Conservation (phyloP, 2,888 invertebrate genomes). For the Hypselothyrea guttata region DNA sequence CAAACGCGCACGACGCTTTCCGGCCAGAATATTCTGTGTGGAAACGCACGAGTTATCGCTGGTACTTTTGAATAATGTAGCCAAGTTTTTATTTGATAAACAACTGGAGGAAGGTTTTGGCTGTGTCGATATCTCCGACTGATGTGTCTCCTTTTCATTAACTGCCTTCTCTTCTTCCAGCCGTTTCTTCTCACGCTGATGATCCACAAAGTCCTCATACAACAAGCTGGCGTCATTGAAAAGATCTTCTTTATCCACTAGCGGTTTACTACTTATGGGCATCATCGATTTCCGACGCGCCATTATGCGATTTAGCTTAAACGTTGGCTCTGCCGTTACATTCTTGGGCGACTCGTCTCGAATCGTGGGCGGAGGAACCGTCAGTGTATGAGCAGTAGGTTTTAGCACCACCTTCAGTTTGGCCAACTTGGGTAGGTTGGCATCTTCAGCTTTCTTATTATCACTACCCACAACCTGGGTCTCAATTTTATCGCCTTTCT, state of each 20-base stretch:
- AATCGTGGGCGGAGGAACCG: conserved; percentile 24
- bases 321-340: neutral
- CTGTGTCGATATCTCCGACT: conserved; percentile 13
- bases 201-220: conserved; percentile 69
- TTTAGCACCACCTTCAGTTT: conserved; percentile 50
- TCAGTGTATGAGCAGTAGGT: conserved; percentile 40
- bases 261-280: conserved; percentile 54
- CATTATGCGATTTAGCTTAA: conserved; percentile 4
- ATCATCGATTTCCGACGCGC: conserved; percentile 65
- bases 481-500: neutral
- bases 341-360: neutral
- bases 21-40: conserved; percentile 79
- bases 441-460: neutral
- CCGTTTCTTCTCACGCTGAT: conserved; percentile 15
- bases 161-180: conserved; percentile 15
- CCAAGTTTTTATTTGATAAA: conserved; percentile 53
- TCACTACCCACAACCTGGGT: neutral
- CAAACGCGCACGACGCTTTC: conserved; percentile 75
- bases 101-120: too few relatives aligned
- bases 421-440: conserved; percentile 23
- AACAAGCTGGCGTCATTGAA: conserved; percentile 46
- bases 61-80: conserved; percentile 67
- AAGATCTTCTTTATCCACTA: conserved; percentile 62
- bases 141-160: conserved; percentile 27
- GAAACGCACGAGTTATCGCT: conserved; percentile 79